Conservation (phyloP, 1,140 invertebrate genomes). For the Rhizoglyphus robini region DNA sequence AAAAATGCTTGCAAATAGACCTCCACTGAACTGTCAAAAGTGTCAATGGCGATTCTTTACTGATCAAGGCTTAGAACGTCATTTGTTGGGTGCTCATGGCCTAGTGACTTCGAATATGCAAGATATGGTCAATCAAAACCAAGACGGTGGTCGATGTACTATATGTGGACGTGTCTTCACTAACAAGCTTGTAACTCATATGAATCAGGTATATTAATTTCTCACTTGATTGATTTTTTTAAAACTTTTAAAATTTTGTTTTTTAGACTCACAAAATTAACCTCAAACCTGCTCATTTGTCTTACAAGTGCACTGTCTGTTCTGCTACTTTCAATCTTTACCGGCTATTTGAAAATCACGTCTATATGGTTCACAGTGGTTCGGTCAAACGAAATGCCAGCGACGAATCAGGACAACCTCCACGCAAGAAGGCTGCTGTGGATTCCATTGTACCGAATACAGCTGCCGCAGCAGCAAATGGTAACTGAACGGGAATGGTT, state of each 20-base stretch:
- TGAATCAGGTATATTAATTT: slow-evolving; percentile 47
- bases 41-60: slow-evolving; percentile 78
- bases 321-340: slow-evolving; percentile 88
- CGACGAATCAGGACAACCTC: slow-evolving; percentile 7
- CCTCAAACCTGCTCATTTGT: slow-evolving; percentile 74
- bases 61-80: slow-evolving; percentile 74
- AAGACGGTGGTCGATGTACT: slow-evolving; percentile 81
- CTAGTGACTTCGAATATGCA: slow-evolving; percentile 90
- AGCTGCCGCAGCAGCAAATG: not conserved
- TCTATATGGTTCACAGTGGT: slow-evolving; percentile 70
- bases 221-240: not conserved
- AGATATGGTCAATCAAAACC: slow-evolving; percentile 82
- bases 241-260: no score
- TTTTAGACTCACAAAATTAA: slow-evolving; percentile 62
- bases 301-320: slow-evolving; percentile 86
- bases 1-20: slow-evolving; percentile 86
- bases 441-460: not conserved
- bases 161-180: slow-evolving; percentile 82
- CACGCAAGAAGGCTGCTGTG: slow-evolving; percentile 12
- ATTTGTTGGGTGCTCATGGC: slow-evolving; percentile 80
- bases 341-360: slow-evolving; percentile 83
- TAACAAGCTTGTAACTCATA: slow-evolving; percentile 78
- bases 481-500: not conserved
- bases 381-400: slow-evolving; percentile 25
- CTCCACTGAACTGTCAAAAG: slow-evolving; percentile 86